phyloP scores from a whole-genome alignment of 2,888 invertebrate genomes.

The Hypomecis punctinalis region DNA sequence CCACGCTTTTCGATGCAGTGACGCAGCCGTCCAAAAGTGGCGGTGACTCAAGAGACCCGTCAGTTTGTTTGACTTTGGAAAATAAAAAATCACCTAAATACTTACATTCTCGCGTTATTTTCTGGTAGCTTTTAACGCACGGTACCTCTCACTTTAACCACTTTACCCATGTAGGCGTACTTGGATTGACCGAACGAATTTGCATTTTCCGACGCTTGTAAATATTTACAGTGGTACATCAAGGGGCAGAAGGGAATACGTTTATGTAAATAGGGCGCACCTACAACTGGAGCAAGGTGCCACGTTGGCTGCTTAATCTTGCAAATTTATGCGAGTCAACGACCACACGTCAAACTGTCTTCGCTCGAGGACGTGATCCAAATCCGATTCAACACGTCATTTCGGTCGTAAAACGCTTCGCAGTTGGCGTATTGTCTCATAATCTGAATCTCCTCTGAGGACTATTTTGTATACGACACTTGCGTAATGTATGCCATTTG shows the following conservation, averaged over 20 bases:
- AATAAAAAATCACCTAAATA: neutral
- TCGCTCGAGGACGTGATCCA: slow-evolving; percentile 78
- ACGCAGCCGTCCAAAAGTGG: too few relatives aligned
- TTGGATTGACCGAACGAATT: slow-evolving; percentile 23
- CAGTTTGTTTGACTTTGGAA: too few relatives aligned
- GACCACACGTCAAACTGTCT: slow-evolving; percentile 81
- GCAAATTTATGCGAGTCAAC: slow-evolving; percentile 83
- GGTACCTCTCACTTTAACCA: slow-evolving; percentile 1
- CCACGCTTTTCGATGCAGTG: too few relatives aligned
- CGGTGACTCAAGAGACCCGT: too few relatives aligned
- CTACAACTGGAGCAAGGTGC: slow-evolving; percentile 48
- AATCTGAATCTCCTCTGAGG: slow-evolving; percentile 56
- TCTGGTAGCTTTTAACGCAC: slow-evolving; percentile 3
- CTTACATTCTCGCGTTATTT: neutral
- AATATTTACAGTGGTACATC: slow-evolving; percentile 50
- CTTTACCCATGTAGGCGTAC: slow-evolving; percentile 11
- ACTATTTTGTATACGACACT: slow-evolving; percentile 38
- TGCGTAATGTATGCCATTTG: neutral
- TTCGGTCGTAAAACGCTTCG: slow-evolving; percentile 79
- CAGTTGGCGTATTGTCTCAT: slow-evolving; percentile 80
- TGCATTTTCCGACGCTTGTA: slow-evolving; percentile 39
- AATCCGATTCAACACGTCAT: slow-evolving; percentile 79
- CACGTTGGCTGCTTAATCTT: slow-evolving; percentile 74
- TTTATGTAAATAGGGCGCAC: slow-evolving; percentile 75
- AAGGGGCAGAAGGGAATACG: slow-evolving; percentile 62